These are phyloP conservation scores for Cheilosia soror DNA, from an alignment of 2,888 invertebrate species.

Conservation along the genomic window DNA sequence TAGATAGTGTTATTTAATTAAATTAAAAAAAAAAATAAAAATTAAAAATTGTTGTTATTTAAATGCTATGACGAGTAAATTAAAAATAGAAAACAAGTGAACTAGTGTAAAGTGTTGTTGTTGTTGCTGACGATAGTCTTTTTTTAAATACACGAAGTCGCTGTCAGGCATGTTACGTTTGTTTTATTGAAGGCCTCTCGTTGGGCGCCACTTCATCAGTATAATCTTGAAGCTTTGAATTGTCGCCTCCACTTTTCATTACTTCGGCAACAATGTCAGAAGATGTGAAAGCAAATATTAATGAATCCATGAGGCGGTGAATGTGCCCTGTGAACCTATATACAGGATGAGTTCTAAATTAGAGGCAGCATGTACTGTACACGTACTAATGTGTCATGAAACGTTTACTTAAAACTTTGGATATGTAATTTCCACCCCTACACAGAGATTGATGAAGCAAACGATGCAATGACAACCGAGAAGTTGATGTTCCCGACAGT, in stretches of 20 bases:
- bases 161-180: background rate
- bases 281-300: no score
- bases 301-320: no score
- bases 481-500: constrained; percentile 33
- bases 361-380: background rate
- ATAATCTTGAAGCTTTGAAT: no score
- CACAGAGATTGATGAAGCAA: constrained; percentile 26
- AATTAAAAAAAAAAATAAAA: constrained; percentile 30
- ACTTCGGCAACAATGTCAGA: no score
- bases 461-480: constrained; percentile 2
- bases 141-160: constrained; percentile 12
- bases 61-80: constrained; percentile 31
- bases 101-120: background rate
- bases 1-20: constrained; percentile 53
- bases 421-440: constrained; percentile 21
- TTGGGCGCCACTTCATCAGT: constrained; percentile 7
- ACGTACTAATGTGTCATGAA: constrained; percentile 14
- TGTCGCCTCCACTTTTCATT: no score
- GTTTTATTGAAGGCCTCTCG: background rate
- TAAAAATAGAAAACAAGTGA: constrained; percentile 3
- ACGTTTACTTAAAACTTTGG: constrained; percentile 22
- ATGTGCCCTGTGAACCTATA: background rate
- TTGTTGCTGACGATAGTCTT: background rate
- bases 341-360: constrained; percentile 9
- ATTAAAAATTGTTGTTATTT: constrained; percentile 25